Conservation (phyloP, 1,140 invertebrate species). For the Psix sp. region DNA sequence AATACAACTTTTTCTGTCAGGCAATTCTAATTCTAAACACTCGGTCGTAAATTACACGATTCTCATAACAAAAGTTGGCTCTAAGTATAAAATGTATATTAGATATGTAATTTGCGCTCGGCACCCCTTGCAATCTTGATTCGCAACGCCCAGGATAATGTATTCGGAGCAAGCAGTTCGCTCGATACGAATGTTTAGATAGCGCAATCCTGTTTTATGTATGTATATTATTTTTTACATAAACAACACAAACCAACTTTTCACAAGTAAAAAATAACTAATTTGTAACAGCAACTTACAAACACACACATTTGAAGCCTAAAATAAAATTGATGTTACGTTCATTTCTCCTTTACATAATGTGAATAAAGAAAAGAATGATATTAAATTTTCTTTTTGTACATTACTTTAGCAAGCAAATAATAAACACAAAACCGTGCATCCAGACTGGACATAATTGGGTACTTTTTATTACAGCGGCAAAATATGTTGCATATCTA, state of each 20-base stretch:
- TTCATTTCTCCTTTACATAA: no score
- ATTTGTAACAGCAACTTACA: no score
- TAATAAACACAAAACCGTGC: no score
- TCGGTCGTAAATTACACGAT: constrained; percentile 19
- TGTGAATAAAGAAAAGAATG: no score
- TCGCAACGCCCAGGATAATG: constrained; percentile 40
- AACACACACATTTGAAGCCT: no score
- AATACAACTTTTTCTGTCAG: not conserved
- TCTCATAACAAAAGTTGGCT: constrained; percentile 37
- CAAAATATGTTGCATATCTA: constrained; percentile 7
- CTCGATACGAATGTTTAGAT: constrained; percentile 39
- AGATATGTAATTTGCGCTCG: constrained; percentile 41
- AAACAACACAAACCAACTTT: no score
- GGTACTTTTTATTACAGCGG: not conserved
- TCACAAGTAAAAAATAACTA: no score
- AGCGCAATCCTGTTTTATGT: constrained; percentile 8
- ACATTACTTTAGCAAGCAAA: no score
- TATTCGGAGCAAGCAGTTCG: constrained; percentile 30
- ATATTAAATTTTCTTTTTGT: no score
- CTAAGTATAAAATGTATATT: constrained; percentile 46
- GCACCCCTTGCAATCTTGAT: constrained; percentile 47
- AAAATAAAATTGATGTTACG: no score
- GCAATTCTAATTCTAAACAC: constrained; percentile 6
- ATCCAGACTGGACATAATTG: no score
- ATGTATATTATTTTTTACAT: no score